Evolutionary conservation across 2,888 invertebrate species (phyloP).

Genomic region (Yponomeuta cagnagella): DNA sequence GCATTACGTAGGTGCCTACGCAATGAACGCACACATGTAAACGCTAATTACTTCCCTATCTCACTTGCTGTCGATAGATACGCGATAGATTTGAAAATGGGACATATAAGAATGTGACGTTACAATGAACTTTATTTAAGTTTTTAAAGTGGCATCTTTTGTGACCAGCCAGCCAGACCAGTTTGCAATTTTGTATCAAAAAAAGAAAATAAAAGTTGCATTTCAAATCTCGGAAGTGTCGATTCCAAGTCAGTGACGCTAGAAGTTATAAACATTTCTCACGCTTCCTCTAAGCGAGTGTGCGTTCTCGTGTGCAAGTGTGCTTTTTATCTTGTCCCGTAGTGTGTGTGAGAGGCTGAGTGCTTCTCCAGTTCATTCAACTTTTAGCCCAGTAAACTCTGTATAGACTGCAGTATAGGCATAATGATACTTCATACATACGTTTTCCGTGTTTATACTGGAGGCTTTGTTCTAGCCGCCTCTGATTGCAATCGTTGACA

Average conservation of each 20-base stretch:
- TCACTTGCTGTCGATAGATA: slow-evolving; percentile 29
- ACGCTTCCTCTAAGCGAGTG: slow-evolving; percentile 58
- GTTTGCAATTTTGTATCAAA: neutral
- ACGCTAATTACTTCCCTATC: slow-evolving; percentile 49
- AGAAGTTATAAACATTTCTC: slow-evolving; percentile 75
- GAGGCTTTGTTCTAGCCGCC: slow-evolving; percentile 40
- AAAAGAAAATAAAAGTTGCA: neutral
- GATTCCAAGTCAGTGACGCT: slow-evolving; percentile 58
- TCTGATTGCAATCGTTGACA: slow-evolving; percentile 25
- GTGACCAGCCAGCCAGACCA: neutral
- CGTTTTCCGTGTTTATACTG: slow-evolving; percentile 37
- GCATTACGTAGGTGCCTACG: slow-evolving; percentile 51
- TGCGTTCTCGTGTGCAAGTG: slow-evolving; percentile 52
- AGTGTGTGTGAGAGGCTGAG: slow-evolving; percentile 47
- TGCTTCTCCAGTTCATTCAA: slow-evolving; percentile 70
- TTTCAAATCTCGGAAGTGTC: slow-evolving; percentile 63
- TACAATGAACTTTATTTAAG: too few species aligned
- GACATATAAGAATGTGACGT: neutral
- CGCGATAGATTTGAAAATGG: slow-evolving; percentile 10
- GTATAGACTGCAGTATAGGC: slow-evolving; percentile 25
- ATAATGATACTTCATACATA: neutral
- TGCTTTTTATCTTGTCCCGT: slow-evolving; percentile 31
- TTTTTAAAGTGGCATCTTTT: neutral
- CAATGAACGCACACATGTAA: slow-evolving; percentile 37
- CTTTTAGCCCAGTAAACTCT: slow-evolving; percentile 76